Evolutionary conservation across 2,113 vertebrate genomes (phyloP).

Genomic region (Xiphophorus maculatus): DNA sequence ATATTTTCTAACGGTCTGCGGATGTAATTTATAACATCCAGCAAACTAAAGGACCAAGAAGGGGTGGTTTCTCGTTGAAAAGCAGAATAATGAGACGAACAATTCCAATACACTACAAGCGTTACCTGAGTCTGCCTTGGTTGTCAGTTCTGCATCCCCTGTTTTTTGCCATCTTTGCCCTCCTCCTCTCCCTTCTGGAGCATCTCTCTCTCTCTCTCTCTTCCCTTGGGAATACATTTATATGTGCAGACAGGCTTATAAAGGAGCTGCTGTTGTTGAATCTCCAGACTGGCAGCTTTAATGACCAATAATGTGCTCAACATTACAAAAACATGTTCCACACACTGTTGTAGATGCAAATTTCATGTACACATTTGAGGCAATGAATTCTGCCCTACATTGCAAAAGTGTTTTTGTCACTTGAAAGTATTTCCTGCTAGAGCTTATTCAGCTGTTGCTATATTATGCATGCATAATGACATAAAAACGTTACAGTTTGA

Average conservation of each 20-base stretch:
- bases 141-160: conserved; percentile 66
- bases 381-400: neutral
- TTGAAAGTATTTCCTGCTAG: neutral
- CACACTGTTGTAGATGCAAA: conserved; percentile 23
- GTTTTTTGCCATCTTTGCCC: conserved; percentile 57
- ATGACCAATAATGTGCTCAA: conserved; percentile 54
- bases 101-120: conserved; percentile 51
- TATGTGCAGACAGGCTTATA: conserved; percentile 67
- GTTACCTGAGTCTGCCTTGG: conserved; percentile 47
- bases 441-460: neutral
- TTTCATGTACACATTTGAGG: conserved; percentile 1
- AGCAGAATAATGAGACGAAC: conserved; percentile 70
- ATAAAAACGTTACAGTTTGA: neutral
- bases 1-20: conserved; percentile 62
- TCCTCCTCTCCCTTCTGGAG: conserved; percentile 50
- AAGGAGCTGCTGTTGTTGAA: conserved; percentile 57
- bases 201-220: conserved; percentile 63
- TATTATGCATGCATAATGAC: neutral
- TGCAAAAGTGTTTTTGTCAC: neutral
- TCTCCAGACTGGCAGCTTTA: conserved; percentile 64
- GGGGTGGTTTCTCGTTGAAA: conserved; percentile 46
- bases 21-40: conserved; percentile 67
- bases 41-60: conserved; percentile 29
- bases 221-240: conserved; percentile 66
- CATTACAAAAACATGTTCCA: conserved; percentile 38